Evolutionary conservation across 2,888 invertebrate genomes (phyloP).

Genomic region (Lingula anatina): DNA sequence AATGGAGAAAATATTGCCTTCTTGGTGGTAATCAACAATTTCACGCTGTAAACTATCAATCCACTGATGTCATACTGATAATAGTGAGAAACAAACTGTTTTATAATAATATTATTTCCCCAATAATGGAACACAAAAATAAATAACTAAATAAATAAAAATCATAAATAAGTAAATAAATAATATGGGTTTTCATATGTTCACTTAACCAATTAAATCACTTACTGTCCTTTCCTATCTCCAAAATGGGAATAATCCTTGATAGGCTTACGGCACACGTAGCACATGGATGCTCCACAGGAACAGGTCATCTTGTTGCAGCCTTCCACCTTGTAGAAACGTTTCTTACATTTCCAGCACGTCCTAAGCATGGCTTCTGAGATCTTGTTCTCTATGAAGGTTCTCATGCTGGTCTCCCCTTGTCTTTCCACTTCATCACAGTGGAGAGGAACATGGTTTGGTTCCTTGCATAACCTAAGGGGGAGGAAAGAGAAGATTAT

Average conservation of each 20-base stretch:
- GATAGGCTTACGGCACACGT: slow-evolving; percentile 46
- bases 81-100: too few species aligned
- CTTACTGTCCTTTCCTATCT: slow-evolving; percentile 9
- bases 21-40: too few species aligned
- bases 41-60: too few species aligned
- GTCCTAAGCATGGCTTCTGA: slow-evolving; percentile 44
- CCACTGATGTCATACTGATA: too few species aligned
- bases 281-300: slow-evolving; percentile 46
- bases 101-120: background rate
- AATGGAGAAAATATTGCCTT: too few species aligned
- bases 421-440: slow-evolving; percentile 45
- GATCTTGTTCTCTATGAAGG: slow-evolving; percentile 58
- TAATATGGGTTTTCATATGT: too few species aligned
- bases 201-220: too few species aligned
- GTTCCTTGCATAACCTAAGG: slow-evolving; percentile 54
- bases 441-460: slow-evolving; percentile 56
- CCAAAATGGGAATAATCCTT: slow-evolving; percentile 58
- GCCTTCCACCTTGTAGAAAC: slow-evolving; percentile 37
- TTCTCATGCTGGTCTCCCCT: slow-evolving; percentile 39
- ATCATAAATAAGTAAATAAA: too few species aligned
- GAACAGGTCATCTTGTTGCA: slow-evolving; percentile 50
- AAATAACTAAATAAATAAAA: too few species aligned
- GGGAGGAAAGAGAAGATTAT: slow-evolving; percentile 1
- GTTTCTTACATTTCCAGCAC: slow-evolving; percentile 38
- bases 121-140: background rate